Evolutionary conservation across 2,113 vertebrate genomes (phyloP).

Genomic region (Cricetomys ansorgei): DNA sequence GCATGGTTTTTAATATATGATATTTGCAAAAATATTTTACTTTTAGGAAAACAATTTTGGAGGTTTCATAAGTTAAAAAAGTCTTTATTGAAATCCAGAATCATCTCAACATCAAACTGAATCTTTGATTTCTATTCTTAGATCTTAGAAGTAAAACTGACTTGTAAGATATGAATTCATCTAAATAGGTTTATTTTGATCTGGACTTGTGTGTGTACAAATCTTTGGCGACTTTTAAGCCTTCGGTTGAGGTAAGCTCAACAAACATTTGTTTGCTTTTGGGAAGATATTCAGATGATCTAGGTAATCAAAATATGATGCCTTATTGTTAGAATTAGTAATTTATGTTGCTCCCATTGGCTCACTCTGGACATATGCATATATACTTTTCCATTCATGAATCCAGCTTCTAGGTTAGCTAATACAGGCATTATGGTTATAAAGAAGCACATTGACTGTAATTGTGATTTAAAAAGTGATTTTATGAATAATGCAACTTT

Average conservation of each 20-base stretch:
- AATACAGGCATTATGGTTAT: neutral
- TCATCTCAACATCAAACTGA: neutral
- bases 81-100: neutral
- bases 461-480: constrained; percentile 42
- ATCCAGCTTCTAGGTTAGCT: neutral
- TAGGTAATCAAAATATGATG: neutral
- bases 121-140: constrained; percentile 31
- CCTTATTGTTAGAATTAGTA: neutral
- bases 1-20: neutral
- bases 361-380: no score
- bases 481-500: neutral
- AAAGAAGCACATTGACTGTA: neutral
- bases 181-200: neutral
- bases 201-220: neutral
- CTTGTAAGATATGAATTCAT: neutral
- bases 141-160: constrained; percentile 9
- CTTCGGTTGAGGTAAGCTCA: neutral
- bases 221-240: neutral
- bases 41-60: neutral
- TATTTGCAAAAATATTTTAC: constrained; percentile 4
- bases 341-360: neutral
- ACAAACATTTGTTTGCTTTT: neutral
- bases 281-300: neutral
- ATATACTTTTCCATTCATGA: neutral
- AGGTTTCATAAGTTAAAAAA: neutral